Base-by-base conservation (phyloP, 2,888 invertebrate genomes). In the Stenurella melanura region DNA sequence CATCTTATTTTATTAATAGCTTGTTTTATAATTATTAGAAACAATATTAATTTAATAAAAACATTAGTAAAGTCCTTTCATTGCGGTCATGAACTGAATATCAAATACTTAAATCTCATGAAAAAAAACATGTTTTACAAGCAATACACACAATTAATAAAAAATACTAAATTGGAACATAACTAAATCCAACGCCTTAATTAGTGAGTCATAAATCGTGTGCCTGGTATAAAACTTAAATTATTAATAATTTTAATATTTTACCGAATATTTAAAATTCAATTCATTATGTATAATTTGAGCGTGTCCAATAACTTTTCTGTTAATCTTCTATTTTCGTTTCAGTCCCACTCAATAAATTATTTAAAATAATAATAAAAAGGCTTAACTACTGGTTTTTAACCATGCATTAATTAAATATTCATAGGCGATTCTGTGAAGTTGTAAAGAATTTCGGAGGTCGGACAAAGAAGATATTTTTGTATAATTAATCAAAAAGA, bases 401-500 rank as follows among this genome's bases (percentile, higher is more conserved):
- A 19, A 34, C 69, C 56, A 34, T 5, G 30, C 69, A 68, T 74
- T 61, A 60, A 74, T 74, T 74, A 69, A 74, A 69, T 74, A 74
- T 74, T 74, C 74, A 74, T 70, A 70, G 70, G 12, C 58, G 26
- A 58, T 69, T 70, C 64, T 61, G 18, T 56, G 63, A 64, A 69
- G 70, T 56, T 18, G 42, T 58, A 26, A 57, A 54, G 58, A 54
- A 72, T 72, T 61, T 69, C 74, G 74, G n/a, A n/a, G n/a, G 69
- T 38, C 70, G 69, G 30, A 74, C 74, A 74, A 74, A 74, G 74
- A 42, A 74, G 69, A 70, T 69, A 63, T 68, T 57, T 54, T 60
- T 21, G 57, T 70, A 60, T 69, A 74, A 74, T 74, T 74, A 74
- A 74, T 74, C 74, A 74, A 70, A 26, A 57, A 68, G 69, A 74